Evolutionary conservation across 1,140 invertebrate genomes (phyloP), one percentile per base, ranked within the genome.

Genomic region (Cotesia typhae): DNA sequence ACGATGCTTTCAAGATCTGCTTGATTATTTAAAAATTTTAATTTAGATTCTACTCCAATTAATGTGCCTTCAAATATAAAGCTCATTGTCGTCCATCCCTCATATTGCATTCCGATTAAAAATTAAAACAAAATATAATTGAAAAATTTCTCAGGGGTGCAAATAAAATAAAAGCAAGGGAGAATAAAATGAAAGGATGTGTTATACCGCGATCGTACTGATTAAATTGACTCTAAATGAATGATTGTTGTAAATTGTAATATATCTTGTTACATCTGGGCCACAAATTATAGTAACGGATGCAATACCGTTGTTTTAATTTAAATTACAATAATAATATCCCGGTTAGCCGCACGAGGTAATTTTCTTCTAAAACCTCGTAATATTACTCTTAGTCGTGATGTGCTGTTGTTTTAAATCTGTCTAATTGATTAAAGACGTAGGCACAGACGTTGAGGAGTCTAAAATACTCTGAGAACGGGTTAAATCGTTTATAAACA

Each of bases 341-440:
- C 41, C 35, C 38, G 65, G 65, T 72, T 72, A 67, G 55, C 59
- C 65, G 37, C 41, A 47, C 53, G 71, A 67, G 20, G 71, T 59
- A 72, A 67, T 67, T 72, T 47, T 47, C 41, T 47, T 72, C 41
- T 52, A 52, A 61, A 72, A 61, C 41, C 66, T 47, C 59, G 37
- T 41, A 28, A 71, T 47, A 71, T 65, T 69, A 53, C 66, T 68
- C 65, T 47, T 36, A 71, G 57, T 73, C 71, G 74, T 75, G 71
- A 73, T 68, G 71, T 71, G 59, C 51, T 53, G 60, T 70, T 60
- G 67, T 63, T 73, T 72, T 67, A 75, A 75, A 71, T 75, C 69
- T 41, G 59, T 72, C 66, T 76, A 74, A 76, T 76, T 76, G 75
- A 76, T 76, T 76, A 74, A 71, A 63, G 55, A 63, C 66, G 65